phyloP scores from a whole-genome alignment of 2,113 vertebrate genomes.

The Theristicus caerulescens region DNA sequence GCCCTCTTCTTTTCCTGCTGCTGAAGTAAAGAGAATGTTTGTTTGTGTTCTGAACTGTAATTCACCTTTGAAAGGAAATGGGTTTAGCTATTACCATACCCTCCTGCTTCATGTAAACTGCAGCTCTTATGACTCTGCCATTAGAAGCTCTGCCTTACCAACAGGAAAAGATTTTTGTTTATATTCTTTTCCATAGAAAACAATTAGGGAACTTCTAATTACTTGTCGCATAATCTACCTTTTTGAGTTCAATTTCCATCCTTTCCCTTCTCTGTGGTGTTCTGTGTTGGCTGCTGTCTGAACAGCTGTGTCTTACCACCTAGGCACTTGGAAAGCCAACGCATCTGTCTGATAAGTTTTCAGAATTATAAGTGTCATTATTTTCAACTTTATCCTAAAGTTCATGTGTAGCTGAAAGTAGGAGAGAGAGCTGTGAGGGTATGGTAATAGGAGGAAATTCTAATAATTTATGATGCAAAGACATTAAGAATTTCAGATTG shows the following conservation, averaged over 20 bases:
- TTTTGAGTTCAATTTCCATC: not conserved
- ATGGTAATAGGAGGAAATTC: not conserved
- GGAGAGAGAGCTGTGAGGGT: not conserved
- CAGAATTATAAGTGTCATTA: not conserved
- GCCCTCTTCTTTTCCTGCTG: not conserved
- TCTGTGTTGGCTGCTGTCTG: not conserved
- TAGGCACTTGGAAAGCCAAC: not conserved
- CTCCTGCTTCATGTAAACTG: conserved; percentile 29
- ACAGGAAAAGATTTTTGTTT: conserved; percentile 1
- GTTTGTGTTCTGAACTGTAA: conserved; percentile 54
- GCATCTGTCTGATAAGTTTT: not conserved
- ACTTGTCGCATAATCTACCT: not conserved
- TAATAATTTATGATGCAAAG: not conserved
- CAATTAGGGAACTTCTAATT: conserved; percentile 11
- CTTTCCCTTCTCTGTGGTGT: not conserved
- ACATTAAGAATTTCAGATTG: not conserved
- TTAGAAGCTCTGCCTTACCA: conserved; percentile 13
- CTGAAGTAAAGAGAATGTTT: conserved; percentile 29
- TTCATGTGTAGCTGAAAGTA: not conserved
- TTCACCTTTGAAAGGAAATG: conserved; percentile 63
- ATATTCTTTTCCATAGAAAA: conserved; percentile 14
- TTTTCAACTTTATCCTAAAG: not conserved
- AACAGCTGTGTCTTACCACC: not conserved
- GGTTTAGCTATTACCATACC: conserved; percentile 20
- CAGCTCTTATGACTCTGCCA: not conserved